A percentile compares a stretch with the other conserved stretches of the same genome.
Conservation (phyloP, 1,140 invertebrate genomes). For the Sminthurides bifidus region DNA sequence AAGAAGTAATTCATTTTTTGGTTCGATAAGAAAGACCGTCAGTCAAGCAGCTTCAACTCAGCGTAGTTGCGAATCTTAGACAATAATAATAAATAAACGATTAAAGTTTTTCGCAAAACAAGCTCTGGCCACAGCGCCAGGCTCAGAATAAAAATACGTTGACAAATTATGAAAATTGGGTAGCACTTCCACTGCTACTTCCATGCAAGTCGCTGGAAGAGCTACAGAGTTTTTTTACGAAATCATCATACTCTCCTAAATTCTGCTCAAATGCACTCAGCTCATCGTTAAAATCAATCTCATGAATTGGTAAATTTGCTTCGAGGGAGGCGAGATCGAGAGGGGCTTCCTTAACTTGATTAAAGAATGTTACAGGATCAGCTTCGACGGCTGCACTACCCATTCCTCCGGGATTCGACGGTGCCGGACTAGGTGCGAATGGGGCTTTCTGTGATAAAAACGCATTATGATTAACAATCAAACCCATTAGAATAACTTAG, state of each 20-base stretch:
- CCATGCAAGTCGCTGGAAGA: background rate
- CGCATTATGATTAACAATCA: background rate
- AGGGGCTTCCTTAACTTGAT: conserved; percentile 3
- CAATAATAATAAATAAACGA: no score
- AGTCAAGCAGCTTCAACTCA: no score
- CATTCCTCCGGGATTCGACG: background rate
- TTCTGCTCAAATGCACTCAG: background rate
- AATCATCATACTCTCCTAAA: background rate
- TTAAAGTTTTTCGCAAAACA: no score
- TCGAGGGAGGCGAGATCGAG: background rate
- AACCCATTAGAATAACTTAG: no score
- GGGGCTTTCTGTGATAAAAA: conserved; percentile 4
- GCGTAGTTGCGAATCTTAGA: no score
- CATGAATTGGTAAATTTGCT: background rate
- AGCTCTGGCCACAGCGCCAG: no score
- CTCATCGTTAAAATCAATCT: background rate
- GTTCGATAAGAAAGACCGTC: no score
- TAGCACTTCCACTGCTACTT: background rate
- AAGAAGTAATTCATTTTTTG: no score
- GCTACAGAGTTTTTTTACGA: background rate
- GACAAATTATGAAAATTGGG: background rate
- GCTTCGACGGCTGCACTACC: background rate
- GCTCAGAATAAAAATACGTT: no score
- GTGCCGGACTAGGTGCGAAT: conserved; percentile 1
- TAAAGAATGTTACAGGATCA: background rate